Base-by-base conservation (phyloP, 2,888 invertebrate genomes). In the Epistrophella euchroma region DNA sequence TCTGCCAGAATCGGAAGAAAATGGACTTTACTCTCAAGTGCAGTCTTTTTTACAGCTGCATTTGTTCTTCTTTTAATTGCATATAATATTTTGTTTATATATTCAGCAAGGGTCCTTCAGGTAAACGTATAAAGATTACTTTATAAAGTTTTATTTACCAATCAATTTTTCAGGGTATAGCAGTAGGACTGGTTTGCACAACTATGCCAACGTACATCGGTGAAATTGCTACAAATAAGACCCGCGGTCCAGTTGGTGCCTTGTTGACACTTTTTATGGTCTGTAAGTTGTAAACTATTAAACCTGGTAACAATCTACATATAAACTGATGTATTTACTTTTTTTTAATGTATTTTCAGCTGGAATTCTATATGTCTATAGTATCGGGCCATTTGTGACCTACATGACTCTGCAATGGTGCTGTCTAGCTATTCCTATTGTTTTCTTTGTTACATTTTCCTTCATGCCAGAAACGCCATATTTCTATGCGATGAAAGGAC, bases 121-220 rank as follows among this genome's bases (percentile, higher is more conserved):
- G 88, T 88, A 79, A 71, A 17, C 32, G n/a, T 25, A n/a, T n/a
- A n/a, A n/a, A n/a, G n/a, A n/a, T n/a, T n/a, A n/a, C n/a, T n/a
- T n/a, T n/a, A n/a, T 28, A 28, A 28, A 28, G 2, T 6, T n/a
- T 4, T 5, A 40, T 15, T 15, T 40, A 32, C 10, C 13, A 32
- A 17, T 40, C 4, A 4, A 40, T 40, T 40, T 37, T 32, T 2
- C 22, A 88, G 91, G 96, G 96, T 58, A 89, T 95, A 1, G 94
- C 94, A 0, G 94, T 95, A 0, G 96, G 96, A 0, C 94, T 95
- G 89, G 92, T 95, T 15, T 96, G 95, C 92, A 95, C 96, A 0
- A 94, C 96, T 1, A 94, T 95, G 0, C 97, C 98, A 0, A 96
- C 97, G 94, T 98, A 98, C 92, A 95, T 97, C 83, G 96, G 97